Conservation (phyloP, 2,797 vertebrate genomes). For the Mormyrus proboscirostris region DNA sequence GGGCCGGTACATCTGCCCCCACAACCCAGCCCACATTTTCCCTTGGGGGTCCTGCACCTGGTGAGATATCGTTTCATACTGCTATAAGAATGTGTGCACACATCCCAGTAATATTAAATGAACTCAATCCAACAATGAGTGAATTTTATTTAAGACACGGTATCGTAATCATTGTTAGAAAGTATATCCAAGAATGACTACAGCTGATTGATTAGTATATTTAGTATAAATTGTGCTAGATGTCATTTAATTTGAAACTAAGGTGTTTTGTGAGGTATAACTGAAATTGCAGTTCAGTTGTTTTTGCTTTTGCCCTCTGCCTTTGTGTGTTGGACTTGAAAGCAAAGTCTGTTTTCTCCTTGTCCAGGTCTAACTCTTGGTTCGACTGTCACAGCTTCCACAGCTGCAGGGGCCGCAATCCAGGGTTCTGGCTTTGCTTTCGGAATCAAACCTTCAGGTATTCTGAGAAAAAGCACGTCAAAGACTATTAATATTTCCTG, state of each 20-base stretch:
- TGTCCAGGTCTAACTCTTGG: constrained; percentile 48
- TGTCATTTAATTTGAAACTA: not conserved
- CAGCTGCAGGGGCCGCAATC: constrained; percentile 27
- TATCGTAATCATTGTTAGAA: not conserved
- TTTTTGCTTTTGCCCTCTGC: not conserved
- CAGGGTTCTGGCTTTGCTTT: constrained; percentile 59
- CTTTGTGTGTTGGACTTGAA: not conserved
- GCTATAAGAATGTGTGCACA: not conserved
- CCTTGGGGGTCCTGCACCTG: constrained; percentile 44
- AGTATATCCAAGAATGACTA: not conserved
- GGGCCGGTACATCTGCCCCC: constrained; percentile 26
- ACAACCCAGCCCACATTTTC: constrained; percentile 50
- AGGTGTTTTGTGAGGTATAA: not conserved
- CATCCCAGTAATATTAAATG: not conserved
- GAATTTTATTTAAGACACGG: not conserved
- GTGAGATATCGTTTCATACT: constrained; percentile 32
- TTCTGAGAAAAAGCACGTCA: not conserved
- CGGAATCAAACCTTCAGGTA: constrained; percentile 69
- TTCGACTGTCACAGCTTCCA: constrained; percentile 21
- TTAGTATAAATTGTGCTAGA: not conserved
- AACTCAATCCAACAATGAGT: not conserved
- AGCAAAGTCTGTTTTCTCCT: accelerated
- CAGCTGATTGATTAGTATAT: not conserved
- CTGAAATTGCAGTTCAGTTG: not conserved
- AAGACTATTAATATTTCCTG: not conserved